A percentile compares a stretch with the other conserved stretches of the same genome.
phyloP scores from a whole-genome alignment of 30 jellyfish, hydroid and myxozoan species.

The Hydra vulgaris region DNA sequence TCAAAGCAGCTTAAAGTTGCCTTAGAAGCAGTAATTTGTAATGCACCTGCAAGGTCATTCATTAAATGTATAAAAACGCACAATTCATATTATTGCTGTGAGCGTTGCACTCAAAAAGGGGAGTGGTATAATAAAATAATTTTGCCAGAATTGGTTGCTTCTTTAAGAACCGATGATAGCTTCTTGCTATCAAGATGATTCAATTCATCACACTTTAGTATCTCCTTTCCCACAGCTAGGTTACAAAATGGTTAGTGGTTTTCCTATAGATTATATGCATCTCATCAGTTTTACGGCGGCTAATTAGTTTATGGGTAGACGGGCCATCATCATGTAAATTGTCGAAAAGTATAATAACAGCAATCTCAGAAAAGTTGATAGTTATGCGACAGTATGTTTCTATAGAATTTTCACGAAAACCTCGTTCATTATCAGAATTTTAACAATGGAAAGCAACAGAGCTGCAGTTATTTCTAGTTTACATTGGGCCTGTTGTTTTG shows the following conservation, averaged over 20 bases:
- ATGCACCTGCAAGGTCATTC: slow-evolving; percentile 15
- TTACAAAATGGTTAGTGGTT: not conserved
- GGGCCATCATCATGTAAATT: slow-evolving; percentile 24
- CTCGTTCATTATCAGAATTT: slow-evolving; percentile 18
- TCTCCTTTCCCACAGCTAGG: not conserved
- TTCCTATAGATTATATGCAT: not conserved
- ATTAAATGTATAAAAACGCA: not conserved
- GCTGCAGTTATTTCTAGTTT: slow-evolving; percentile 31
- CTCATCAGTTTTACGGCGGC: slow-evolving; percentile 20
- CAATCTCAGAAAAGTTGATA: slow-evolving; percentile 15
- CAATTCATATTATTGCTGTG: not conserved
- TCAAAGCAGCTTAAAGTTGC: not conserved
- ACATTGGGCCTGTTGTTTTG: slow-evolving; percentile 34
- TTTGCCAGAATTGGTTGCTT: not conserved
- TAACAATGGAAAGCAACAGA: slow-evolving; percentile 49
- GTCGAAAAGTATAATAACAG: slow-evolving; percentile 2
- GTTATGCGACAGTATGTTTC: slow-evolving; percentile 13
- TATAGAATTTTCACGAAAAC: slow-evolving; percentile 29
- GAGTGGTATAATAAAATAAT: not conserved
- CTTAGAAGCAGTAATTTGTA: slow-evolving; percentile 9
- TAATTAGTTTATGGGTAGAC: slow-evolving; percentile 4
- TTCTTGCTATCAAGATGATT: not conserved
- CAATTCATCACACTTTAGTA: not conserved
- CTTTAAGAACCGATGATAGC: slow-evolving; percentile 8
- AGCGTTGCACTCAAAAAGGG: not conserved